Percentiles rank a stretch among this genome's conserved stretches.
Conservation (phyloP, 1,140 invertebrate genomes). For the Batillaria attramentaria region DNA sequence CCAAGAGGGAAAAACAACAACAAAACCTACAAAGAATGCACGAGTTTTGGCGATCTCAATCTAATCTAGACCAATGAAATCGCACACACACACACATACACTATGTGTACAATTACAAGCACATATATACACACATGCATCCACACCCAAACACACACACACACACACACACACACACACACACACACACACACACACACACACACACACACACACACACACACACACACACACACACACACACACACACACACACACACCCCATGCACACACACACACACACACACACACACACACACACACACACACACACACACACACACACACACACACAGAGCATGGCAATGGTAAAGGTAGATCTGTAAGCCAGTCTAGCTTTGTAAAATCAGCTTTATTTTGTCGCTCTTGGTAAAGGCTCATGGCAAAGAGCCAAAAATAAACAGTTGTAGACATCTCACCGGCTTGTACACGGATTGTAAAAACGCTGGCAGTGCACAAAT, state of each 20-base stretch:
- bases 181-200: neutral
- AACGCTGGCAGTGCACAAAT: no score
- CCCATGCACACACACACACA: neutral
- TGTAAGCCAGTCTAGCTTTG: no score
- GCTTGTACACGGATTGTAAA: no score
- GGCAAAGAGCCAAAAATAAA: no score
- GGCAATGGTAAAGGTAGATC: no score
- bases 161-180: neutral
- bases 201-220: neutral
- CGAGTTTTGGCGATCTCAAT: neutral
- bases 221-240: neutral
- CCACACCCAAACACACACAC: neutral
- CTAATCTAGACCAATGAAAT: neutral
- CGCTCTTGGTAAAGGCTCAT: no score
- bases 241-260: neutral
- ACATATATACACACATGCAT: neutral
- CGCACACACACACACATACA: no score
- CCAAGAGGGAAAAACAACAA: neutral
- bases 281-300: constrained; percentile 5
- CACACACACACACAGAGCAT: no score
- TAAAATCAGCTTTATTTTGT: no score
- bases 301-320: neutral
- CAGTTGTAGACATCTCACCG: no score
- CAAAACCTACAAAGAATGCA: neutral
- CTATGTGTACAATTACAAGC: neutral